A percentile compares a stretch with the other conserved stretches of the same genome.
phyloP scores from a whole-genome alignment of 64 coral and sea anemone genomes.

The Exaiptasia diaphana region DNA sequence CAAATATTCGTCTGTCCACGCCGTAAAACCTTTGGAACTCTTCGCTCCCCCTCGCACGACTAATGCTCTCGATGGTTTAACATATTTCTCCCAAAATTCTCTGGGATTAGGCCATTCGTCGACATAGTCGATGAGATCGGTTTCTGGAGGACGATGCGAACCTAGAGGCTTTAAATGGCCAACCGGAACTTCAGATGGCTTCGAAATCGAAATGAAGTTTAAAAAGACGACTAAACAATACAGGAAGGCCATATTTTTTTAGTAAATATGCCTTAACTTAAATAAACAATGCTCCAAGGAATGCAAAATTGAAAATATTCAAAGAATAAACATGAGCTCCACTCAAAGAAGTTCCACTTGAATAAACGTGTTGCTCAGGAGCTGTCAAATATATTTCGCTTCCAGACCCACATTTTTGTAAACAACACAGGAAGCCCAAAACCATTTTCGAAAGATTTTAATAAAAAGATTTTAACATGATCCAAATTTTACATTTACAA shows the following conservation, averaged over 20 bases:
- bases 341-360: too few species aligned
- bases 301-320: too few species aligned
- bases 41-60: slow-evolving; percentile 70
- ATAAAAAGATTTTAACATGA: too few species aligned
- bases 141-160: slow-evolving; percentile 66
- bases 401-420: too few species aligned
- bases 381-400: too few species aligned
- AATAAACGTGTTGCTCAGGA: too few species aligned
- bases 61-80: slow-evolving; percentile 68
- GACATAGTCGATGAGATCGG: slow-evolving; percentile 65
- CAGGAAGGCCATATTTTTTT: too few species aligned
- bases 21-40: slow-evolving; percentile 53
- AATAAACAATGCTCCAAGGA: too few species aligned
- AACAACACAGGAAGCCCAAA: not conserved
- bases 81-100: slow-evolving; percentile 83
- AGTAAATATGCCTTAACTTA: too few species aligned
- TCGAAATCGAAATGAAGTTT: not conserved
- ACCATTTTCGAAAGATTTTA: too few species aligned
- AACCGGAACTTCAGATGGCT: slow-evolving; percentile 12
- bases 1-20: slow-evolving; percentile 76
- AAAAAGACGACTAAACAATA: not conserved
- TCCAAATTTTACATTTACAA: too few species aligned
- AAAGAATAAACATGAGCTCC: too few species aligned
- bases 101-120: slow-evolving; percentile 53
- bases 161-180: slow-evolving; percentile 81